phyloP scores from a whole-genome alignment of 2,888 invertebrate genomes.

The Tridacna gigas region DNA sequence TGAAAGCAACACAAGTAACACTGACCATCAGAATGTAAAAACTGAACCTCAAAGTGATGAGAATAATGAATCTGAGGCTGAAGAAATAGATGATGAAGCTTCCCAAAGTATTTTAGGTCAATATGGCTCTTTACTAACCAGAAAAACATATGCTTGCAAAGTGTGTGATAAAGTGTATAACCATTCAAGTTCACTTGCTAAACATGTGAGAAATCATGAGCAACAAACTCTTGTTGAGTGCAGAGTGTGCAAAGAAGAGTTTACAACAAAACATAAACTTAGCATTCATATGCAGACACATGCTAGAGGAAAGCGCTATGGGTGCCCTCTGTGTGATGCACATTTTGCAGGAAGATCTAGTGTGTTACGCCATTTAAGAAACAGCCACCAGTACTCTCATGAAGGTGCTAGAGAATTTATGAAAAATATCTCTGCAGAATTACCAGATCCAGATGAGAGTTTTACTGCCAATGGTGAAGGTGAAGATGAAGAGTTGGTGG shows the following conservation, averaged over 20 bases:
- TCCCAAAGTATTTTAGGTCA: background rate
- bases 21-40: background rate
- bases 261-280: slow-evolving; percentile 41
- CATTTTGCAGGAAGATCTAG: slow-evolving; percentile 54
- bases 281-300: slow-evolving; percentile 39
- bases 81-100: background rate
- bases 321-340: slow-evolving; percentile 52
- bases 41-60: background rate
- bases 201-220: slow-evolving; percentile 52
- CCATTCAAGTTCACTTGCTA: slow-evolving; percentile 55
- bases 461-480: slow-evolving; percentile 16
- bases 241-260: slow-evolving; percentile 44
- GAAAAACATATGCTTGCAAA: slow-evolving; percentile 31
- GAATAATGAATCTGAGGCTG: slow-evolving; percentile 4
- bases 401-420: slow-evolving; percentile 54
- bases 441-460: slow-evolving; percentile 23
- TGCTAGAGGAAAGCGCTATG: slow-evolving; percentile 36
- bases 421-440: slow-evolving; percentile 39
- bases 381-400: slow-evolving; percentile 47
- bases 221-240: slow-evolving; percentile 34
- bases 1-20: background rate
- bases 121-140: background rate
- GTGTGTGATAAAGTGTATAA: slow-evolving; percentile 48
- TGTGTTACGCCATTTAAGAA: slow-evolving; percentile 56
- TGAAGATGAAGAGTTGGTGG: slow-evolving; percentile 30